These are phyloP conservation scores for Halcyon malimbica DNA, from an alignment of 2,113 vertebrate species.

Conservation along the genomic window DNA sequence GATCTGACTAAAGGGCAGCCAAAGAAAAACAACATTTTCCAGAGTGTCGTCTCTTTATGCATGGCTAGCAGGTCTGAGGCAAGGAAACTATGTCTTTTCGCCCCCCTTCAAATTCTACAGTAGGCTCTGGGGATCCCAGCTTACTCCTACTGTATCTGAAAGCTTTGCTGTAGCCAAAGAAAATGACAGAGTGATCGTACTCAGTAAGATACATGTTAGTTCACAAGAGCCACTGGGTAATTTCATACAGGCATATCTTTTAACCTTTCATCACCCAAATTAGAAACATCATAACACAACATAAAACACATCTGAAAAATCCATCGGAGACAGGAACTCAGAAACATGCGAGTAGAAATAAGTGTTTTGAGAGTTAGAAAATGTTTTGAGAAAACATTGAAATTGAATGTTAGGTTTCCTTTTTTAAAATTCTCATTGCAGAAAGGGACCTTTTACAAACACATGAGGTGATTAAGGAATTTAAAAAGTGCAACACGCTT, in stretches of 20 bases:
- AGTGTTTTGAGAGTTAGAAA: constrained; percentile 5
- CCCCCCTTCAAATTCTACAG: neutral
- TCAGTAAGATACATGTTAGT: constrained; percentile 41
- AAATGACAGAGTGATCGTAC: constrained; percentile 48
- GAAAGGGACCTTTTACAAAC: constrained; percentile 34
- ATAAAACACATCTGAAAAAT: constrained; percentile 56
- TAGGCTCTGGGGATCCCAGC: constrained; percentile 12
- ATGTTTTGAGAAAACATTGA: constrained; percentile 17
- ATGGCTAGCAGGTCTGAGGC: constrained; percentile 24
- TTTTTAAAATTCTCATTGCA: neutral
- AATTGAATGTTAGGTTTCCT: constrained; percentile 37
- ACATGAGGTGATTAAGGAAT: neutral
- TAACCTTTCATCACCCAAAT: constrained; percentile 60
- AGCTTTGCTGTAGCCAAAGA: constrained; percentile 52
- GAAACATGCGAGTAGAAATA: neutral
- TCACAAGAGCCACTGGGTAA: constrained; percentile 20
- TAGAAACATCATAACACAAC: constrained; percentile 53
- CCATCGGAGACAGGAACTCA: neutral
- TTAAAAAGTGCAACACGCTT: constrained; percentile 44
- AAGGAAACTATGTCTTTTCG: constrained; percentile 24
- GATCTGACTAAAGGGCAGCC: constrained; percentile 65
- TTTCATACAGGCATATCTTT: constrained; percentile 51
- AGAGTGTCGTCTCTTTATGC: constrained; percentile 44
- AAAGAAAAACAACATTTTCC: constrained; percentile 68
- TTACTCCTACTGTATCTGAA: constrained; percentile 48